Evolutionary conservation across 2,113 vertebrate genomes (phyloP).

Genomic region (Atractosteus spatula): DNA sequence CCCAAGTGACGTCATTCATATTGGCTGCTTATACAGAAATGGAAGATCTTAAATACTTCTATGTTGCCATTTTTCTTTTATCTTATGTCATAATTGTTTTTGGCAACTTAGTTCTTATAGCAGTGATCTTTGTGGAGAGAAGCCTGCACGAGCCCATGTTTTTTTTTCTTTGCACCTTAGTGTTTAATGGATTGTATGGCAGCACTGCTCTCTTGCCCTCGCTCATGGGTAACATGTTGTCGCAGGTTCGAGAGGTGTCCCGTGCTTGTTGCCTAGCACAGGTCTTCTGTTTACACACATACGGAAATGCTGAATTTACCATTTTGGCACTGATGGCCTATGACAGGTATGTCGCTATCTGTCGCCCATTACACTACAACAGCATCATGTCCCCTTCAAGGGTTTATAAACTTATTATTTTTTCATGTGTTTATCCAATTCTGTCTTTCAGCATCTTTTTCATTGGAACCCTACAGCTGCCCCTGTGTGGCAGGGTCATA

Average conservation of each 20-base stretch:
- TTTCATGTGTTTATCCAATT: too few relatives aligned
- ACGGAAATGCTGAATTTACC: too few relatives aligned
- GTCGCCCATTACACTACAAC: too few relatives aligned
- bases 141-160: not conserved
- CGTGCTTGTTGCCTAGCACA: not conserved
- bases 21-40: not conserved
- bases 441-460: too few relatives aligned
- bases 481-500: not conserved
- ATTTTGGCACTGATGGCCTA: too few relatives aligned
- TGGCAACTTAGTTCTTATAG: not conserved
- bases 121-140: not conserved
- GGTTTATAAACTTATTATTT: too few relatives aligned
- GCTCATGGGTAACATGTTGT: not conserved
- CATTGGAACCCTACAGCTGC: too few relatives aligned
- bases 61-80: not conserved
- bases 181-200: not conserved
- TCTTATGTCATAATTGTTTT: not conserved
- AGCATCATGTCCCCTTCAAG: too few relatives aligned
- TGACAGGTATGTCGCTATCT: too few relatives aligned
- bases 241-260: not conserved
- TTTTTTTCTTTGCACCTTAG: not conserved
- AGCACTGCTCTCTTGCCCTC: not conserved
- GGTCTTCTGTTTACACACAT: too few relatives aligned
- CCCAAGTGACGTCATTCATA: not conserved
- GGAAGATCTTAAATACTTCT: not conserved